These are phyloP conservation scores for Tragopan temminckii DNA, from an alignment of 2,797 vertebrate species.

Conservation along the genomic window DNA sequence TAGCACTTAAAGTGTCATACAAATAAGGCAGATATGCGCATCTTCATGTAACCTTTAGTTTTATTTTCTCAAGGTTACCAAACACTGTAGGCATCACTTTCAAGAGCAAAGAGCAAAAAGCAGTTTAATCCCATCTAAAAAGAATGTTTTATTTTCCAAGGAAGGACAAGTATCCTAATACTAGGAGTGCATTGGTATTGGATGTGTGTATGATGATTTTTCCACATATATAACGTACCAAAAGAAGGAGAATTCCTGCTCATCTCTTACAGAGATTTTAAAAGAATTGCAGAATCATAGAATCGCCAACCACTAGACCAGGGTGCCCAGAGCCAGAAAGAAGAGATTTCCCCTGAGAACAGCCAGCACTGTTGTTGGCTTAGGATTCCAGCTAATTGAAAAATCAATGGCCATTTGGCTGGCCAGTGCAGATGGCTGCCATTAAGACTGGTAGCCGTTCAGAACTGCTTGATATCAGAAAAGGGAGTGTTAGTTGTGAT, in stretches of 20 bases:
- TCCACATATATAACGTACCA: background rate
- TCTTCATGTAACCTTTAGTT: background rate
- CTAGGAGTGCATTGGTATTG: background rate
- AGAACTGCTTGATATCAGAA: conserved; percentile 83
- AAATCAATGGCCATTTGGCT: conserved; percentile 94
- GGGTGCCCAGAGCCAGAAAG: conserved; percentile 36
- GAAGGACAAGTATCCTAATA: background rate
- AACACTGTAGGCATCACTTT: background rate
- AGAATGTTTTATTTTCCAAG: background rate
- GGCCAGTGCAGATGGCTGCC: conserved; percentile 87
- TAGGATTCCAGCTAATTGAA: conserved; percentile 91
- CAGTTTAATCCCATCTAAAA: background rate
- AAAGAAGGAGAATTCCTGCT: background rate
- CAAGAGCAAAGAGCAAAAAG: background rate
- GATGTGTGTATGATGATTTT: background rate
- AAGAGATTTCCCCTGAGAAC: conserved; percentile 85
- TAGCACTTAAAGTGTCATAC: background rate
- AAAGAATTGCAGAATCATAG: too few relatives aligned
- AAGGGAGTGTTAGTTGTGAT: conserved; percentile 86
- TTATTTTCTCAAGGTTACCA: background rate
- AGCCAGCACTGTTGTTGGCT: conserved; percentile 87
- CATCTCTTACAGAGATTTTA: background rate
- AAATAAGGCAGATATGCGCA: background rate
- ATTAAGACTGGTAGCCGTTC: conserved; percentile 81
- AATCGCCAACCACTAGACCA: too few relatives aligned